A percentile compares a stretch with the other conserved stretches of the same genome.
Evolutionary conservation across 2,113 vertebrate species (phyloP).

Genomic region (Muscicapa adusta): DNA sequence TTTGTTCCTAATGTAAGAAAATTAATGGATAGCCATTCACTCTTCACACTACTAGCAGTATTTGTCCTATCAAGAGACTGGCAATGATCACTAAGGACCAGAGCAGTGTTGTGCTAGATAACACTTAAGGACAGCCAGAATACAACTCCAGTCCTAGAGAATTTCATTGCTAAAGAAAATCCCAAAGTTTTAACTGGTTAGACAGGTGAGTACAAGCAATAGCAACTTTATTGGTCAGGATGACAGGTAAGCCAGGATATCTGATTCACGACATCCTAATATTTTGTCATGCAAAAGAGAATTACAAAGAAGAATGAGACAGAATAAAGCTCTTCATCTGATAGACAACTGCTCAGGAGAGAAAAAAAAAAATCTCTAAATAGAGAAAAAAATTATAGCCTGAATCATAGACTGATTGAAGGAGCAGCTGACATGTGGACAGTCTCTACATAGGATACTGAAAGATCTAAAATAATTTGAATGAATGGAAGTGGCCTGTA

Average conservation of each 20-base stretch:
- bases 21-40: not conserved
- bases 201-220: fast-evolving
- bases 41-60: not conserved
- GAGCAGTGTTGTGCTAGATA: not conserved
- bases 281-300: not conserved
- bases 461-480: not conserved
- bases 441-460: not conserved
- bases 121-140: not conserved
- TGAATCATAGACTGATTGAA: not conserved
- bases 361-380: not conserved
- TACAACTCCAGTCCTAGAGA: not conserved
- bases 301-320: not conserved
- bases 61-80: not conserved
- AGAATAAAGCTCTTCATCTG: not conserved
- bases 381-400: not conserved
- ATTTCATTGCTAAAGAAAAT: not conserved
- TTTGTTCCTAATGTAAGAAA: not conserved
- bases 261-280: not conserved
- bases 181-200: not conserved
- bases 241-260: not conserved
- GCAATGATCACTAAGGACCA: not conserved
- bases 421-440: not conserved
- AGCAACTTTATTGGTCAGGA: not conserved
- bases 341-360: not conserved
- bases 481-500: not conserved